phyloP scores from a whole-genome alignment of 2,888 invertebrate genomes.

The Dichetophora obliterata region DNA sequence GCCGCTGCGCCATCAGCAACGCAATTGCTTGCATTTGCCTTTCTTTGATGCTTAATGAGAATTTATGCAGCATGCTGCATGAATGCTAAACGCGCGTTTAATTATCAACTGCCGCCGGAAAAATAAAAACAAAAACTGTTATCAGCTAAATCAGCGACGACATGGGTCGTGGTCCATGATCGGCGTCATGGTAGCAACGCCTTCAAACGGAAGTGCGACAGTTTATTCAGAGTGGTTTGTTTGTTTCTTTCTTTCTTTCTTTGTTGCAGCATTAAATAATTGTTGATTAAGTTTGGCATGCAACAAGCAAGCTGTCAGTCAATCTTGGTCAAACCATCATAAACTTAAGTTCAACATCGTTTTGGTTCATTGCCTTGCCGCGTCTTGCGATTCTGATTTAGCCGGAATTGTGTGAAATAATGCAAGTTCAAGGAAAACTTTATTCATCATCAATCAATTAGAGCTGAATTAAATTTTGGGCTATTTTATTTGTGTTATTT shows the following conservation, averaged over 20 bases:
- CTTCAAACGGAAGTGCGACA: constrained; percentile 21
- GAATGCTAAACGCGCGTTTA: constrained; percentile 15
- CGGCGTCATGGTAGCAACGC: background rate
- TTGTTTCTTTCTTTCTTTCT: background rate
- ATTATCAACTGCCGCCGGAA: constrained; percentile 18
- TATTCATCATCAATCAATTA: constrained; percentile 21
- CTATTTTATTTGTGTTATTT: too few species aligned
- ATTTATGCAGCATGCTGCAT: constrained; percentile 9
- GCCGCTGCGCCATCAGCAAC: background rate
- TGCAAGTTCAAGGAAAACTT: constrained; percentile 3
- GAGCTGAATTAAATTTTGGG: background rate
- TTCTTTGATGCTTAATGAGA: constrained; percentile 21
- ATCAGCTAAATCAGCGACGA: background rate
- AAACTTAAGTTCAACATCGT: background rate
- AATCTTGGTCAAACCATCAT: background rate
- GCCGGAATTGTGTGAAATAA: background rate
- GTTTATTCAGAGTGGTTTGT: background rate
- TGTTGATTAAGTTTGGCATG: constrained; percentile 12
- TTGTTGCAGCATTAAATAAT: background rate
- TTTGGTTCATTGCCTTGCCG: background rate
- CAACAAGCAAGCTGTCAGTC: constrained; percentile 10
- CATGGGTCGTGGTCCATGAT: background rate
- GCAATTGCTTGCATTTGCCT: constrained; percentile 16
- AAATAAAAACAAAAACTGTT: background rate
- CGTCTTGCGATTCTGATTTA: background rate